Evolutionary conservation across 2,888 invertebrate genomes (phyloP).

Genomic region (Corbicula japonica): DNA sequence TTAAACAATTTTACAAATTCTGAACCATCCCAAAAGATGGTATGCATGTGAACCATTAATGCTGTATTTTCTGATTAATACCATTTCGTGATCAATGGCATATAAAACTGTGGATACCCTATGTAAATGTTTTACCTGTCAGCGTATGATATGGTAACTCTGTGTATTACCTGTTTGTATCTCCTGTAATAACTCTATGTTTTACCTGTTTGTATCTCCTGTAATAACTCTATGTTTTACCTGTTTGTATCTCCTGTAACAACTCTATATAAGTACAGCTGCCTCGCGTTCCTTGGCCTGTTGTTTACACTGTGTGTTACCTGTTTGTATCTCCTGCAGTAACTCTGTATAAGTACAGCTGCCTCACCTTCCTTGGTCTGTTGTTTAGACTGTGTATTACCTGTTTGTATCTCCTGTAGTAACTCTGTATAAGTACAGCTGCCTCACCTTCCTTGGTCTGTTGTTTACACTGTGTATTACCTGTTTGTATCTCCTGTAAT

Average conservation of each 20-base stretch:
- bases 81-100: too few relatives aligned
- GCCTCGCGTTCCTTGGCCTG: slow-evolving; percentile 96
- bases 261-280: slow-evolving; percentile 96
- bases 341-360: slow-evolving; percentile 98
- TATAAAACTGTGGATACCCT: too few relatives aligned
- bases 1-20: too few relatives aligned
- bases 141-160: too few relatives aligned
- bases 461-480: slow-evolving; percentile 96
- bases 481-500: slow-evolving; percentile 90
- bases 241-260: too few relatives aligned
- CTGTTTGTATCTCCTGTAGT: slow-evolving; percentile 90
- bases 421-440: slow-evolving; percentile 98
- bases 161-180: slow-evolving; percentile 88
- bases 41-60: too few relatives aligned
- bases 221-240: slow-evolving; percentile 95
- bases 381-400: too few relatives aligned
- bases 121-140: too few relatives aligned
- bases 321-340: slow-evolving; percentile 90
- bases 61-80: too few relatives aligned
- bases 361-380: too few relatives aligned
- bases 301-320: slow-evolving; percentile 95
- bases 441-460: too few relatives aligned
- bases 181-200: slow-evolving; percentile 97
- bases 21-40: too few relatives aligned
- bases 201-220: slow-evolving; percentile 87